These are phyloP conservation scores for Drosophila limbata DNA, from an alignment of 2,888 invertebrate species.

Conservation along the genomic window DNA sequence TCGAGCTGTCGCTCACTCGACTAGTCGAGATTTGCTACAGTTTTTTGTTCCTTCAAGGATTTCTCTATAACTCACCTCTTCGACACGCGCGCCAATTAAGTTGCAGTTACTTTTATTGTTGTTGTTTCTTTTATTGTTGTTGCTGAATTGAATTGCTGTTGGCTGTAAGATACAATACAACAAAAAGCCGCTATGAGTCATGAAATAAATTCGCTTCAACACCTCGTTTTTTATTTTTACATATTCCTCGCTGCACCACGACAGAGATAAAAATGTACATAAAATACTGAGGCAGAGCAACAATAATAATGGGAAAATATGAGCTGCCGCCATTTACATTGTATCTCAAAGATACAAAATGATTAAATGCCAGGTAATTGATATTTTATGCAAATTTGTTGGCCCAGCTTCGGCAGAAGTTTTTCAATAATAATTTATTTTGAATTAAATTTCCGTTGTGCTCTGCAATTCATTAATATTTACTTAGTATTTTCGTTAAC, in stretches of 20 bases:
- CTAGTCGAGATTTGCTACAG: conserved; percentile 20
- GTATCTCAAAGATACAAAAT: conserved; percentile 58
- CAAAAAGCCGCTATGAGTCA: conserved; percentile 52
- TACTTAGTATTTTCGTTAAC: conserved; percentile 18
- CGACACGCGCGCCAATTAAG: conserved; percentile 68
- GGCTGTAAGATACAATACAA: conserved; percentile 46
- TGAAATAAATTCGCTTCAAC: conserved; percentile 64
- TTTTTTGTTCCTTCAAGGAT: conserved; percentile 28
- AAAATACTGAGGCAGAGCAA: conserved; percentile 14
- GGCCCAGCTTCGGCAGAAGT: not conserved
- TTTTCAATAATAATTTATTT: conserved; percentile 38
- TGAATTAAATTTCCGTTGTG: conserved; percentile 46
- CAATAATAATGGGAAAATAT: conserved; percentile 25
- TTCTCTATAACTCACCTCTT: conserved; percentile 61
- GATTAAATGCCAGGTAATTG: conserved; percentile 64
- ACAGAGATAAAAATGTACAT: conserved; percentile 21
- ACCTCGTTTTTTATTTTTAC: conserved; percentile 43
- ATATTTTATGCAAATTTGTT: conserved; percentile 65
- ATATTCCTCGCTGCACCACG: conserved; percentile 5
- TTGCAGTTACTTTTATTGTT: conserved; percentile 35
- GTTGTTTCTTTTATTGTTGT: conserved; percentile 33
- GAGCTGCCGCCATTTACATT: conserved; percentile 37
- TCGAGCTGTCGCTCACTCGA: conserved; percentile 14
- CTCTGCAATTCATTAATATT: conserved; percentile 36
- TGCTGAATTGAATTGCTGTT: conserved; percentile 48